A percentile compares a stretch with the other conserved stretches of the same genome.
These are phyloP conservation scores for Drosophila obscura DNA, from an alignment of 1,140 invertebrate species.

Conservation along the genomic window DNA sequence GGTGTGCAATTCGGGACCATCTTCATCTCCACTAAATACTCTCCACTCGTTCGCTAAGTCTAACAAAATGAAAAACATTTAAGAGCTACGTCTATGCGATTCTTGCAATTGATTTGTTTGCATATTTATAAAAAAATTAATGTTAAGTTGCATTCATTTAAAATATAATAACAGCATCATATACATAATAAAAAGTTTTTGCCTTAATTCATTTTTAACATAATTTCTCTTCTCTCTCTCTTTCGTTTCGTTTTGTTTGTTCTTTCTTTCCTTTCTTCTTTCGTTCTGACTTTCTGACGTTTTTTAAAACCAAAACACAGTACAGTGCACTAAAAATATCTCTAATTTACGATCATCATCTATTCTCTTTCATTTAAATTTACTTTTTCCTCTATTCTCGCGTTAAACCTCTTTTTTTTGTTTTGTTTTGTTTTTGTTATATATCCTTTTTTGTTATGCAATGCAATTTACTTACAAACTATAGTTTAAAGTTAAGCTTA, in stretches of 20 bases:
- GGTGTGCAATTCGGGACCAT: slow-evolving; percentile 45
- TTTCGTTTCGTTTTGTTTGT: slow-evolving; percentile 20
- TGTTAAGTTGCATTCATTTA: slow-evolving; percentile 68
- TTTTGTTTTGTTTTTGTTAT: slow-evolving; percentile 11
- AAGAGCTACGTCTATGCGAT: slow-evolving; percentile 61
- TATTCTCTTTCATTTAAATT: slow-evolving; percentile 10
- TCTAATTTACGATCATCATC: slow-evolving; percentile 37
- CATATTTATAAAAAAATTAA: slow-evolving; percentile 66
- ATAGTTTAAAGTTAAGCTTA: slow-evolving; percentile 78
- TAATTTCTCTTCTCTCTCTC: slow-evolving; percentile 28
- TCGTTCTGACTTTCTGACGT: slow-evolving; percentile 55
- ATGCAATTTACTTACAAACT: slow-evolving; percentile 66
- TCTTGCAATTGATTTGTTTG: slow-evolving; percentile 48
- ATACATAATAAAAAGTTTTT: slow-evolving; percentile 75
- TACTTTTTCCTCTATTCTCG: slow-evolving; percentile 18
- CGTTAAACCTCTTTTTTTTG: slow-evolving; percentile 28
- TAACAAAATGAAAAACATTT: slow-evolving; percentile 70
- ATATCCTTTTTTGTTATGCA: slow-evolving; percentile 46
- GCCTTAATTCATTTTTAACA: slow-evolving; percentile 67
- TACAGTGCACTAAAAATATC: slow-evolving; percentile 73
- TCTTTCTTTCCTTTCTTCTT: slow-evolving; percentile 29
- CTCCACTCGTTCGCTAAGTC: slow-evolving; percentile 45
- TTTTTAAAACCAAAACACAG: slow-evolving; percentile 83
- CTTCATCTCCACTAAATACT: slow-evolving; percentile 27
- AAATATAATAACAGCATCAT: slow-evolving; percentile 83